Evolutionary conservation across 2,888 invertebrate species (phyloP).

Genomic region (Philhelius pedissequus): DNA sequence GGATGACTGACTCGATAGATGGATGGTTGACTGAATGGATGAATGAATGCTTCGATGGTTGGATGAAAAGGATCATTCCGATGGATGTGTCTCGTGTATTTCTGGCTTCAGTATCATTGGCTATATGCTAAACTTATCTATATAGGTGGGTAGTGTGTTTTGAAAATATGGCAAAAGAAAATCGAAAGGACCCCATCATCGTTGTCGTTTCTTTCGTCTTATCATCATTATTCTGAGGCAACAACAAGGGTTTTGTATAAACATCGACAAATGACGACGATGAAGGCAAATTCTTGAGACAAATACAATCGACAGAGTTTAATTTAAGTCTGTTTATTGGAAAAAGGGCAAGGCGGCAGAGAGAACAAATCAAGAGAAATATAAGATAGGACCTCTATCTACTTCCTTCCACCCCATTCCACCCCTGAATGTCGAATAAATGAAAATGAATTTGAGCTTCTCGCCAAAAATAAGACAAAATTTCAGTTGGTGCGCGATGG

Average conservation of each 20-base stretch:
- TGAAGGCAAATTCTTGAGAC: conserved; percentile 39
- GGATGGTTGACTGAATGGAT: conserved; percentile 44
- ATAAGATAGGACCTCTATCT: not conserved
- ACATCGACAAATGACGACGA: not conserved
- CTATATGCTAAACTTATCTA: conserved; percentile 64
- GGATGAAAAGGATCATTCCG: conserved; percentile 53
- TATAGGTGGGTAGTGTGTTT: conserved; percentile 11
- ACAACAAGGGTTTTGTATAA: not conserved
- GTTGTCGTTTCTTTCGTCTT: not conserved
- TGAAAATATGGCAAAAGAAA: conserved; percentile 43
- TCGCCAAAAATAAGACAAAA: conserved; percentile 35
- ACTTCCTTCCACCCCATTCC: no score
- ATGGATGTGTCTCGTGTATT: conserved; percentile 33
- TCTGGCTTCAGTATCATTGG: conserved; percentile 39
- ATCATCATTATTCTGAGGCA: not conserved
- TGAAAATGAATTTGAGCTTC: conserved; percentile 21
- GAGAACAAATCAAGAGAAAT: not conserved
- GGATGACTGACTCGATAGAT: conserved; percentile 65
- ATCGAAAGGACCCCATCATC: conserved; percentile 51
- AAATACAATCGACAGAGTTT: conserved; percentile 51
- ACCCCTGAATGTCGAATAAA: not conserved
- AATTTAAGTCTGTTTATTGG: conserved; percentile 60
- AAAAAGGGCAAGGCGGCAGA: not conserved
- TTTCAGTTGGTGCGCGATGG: not conserved
- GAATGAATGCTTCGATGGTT: conserved; percentile 40